These are phyloP conservation scores for Genyomyrus donnyi DNA, from an alignment of 2,113 vertebrate species.

Conservation along the genomic window DNA sequence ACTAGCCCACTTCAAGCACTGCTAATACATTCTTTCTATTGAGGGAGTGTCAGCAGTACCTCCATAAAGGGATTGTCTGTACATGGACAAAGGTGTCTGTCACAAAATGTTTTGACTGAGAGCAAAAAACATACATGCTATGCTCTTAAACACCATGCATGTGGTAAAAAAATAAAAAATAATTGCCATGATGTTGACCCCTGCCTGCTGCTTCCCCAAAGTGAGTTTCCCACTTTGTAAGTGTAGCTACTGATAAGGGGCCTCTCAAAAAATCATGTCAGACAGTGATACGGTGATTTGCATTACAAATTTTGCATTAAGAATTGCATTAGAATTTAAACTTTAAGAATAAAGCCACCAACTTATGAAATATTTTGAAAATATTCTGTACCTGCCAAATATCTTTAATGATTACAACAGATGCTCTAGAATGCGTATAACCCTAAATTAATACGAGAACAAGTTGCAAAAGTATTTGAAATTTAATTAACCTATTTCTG, in stretches of 20 bases:
- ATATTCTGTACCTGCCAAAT: too few species aligned
- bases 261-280: neutral
- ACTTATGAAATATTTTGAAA: too few species aligned
- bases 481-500: neutral
- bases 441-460: neutral
- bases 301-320: too few species aligned
- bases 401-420: too few species aligned
- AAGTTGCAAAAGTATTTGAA: neutral
- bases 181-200: neutral
- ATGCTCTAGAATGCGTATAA: too few species aligned
- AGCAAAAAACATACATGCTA: neutral
- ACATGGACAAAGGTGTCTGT: neutral
- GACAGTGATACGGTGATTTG: neutral
- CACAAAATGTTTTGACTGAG: neutral
- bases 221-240: neutral
- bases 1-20: neutral
- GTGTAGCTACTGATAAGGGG: neutral
- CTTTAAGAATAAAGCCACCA: too few species aligned
- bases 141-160: neutral
- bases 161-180: neutral
- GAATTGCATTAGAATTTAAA: too few species aligned
- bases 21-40: neutral
- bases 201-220: too few species aligned
- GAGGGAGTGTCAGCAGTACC: neutral
- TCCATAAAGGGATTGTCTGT: neutral